These are phyloP conservation scores for Schizothorax lantsangensis DNA, from an alignment of 2,797 vertebrate genomes.

Conservation along the genomic window DNA sequence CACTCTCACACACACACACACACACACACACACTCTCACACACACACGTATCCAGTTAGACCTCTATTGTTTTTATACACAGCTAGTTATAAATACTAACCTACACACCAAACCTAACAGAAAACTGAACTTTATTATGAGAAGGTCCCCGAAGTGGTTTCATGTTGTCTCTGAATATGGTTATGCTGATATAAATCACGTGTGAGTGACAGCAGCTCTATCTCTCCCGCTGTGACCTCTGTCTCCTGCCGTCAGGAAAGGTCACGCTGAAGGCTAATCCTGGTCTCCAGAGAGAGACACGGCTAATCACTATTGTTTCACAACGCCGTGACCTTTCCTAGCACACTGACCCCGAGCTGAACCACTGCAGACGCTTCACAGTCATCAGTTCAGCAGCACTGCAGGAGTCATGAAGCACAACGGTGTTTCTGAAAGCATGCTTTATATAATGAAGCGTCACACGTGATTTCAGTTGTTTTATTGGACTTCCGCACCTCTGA, in stretches of 20 bases:
- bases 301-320: constrained; percentile 28
- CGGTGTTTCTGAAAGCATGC: too few species aligned
- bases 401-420: too few species aligned
- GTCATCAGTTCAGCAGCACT: too few species aligned
- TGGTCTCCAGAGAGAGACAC: constrained; percentile 12
- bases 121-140: too few species aligned
- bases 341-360: constrained; percentile 5
- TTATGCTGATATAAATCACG: too few species aligned
- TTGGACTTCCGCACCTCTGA: neutral
- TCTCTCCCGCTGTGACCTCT: neutral
- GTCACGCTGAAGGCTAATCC: constrained; percentile 32
- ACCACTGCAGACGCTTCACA: too few species aligned
- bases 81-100: too few species aligned
- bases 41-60: too few species aligned
- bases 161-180: too few species aligned
- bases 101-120: too few species aligned
- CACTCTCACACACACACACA: neutral
- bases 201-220: neutral
- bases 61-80: too few species aligned
- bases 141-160: neutral
- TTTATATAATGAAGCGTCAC: too few species aligned
- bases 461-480: neutral
- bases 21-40: neutral
- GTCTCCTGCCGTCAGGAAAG: constrained; percentile 5
- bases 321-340: constrained; percentile 13